A percentile compares a stretch with the other conserved stretches of the same genome.
phyloP scores from a whole-genome alignment of 2,797 vertebrate species.

The Hydrolagus colliei region DNA sequence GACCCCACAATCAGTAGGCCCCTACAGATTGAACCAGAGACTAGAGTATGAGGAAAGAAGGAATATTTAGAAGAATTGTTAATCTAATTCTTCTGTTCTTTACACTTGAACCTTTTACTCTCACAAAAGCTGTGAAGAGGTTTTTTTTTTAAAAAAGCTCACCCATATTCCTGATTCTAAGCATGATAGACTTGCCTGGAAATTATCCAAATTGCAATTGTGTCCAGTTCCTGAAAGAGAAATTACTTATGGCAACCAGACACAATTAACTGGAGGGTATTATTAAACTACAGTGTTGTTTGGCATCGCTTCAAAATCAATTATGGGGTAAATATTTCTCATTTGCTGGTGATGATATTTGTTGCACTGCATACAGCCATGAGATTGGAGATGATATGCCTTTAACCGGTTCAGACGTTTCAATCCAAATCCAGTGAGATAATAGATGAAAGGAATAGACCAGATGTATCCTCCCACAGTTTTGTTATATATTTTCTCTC shows the following conservation, averaged over 20 bases:
- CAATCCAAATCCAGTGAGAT: neutral
- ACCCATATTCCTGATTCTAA: neutral
- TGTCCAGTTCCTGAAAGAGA: neutral
- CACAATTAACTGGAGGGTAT: neutral
- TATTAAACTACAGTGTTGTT: neutral
- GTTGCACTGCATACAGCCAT: too few relatives aligned
- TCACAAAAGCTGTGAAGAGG: neutral
- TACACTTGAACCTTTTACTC: neutral
- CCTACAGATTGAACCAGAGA: neutral
- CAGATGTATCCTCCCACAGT: neutral
- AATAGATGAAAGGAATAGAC: neutral
- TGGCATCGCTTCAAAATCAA: neutral
- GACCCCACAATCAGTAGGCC: too few relatives aligned
- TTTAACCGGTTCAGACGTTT: neutral
- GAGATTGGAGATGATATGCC: neutral
- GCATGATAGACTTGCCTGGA: neutral
- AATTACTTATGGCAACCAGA: neutral
- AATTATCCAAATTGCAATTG: neutral
- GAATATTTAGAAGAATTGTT: neutral
- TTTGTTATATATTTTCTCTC: neutral
- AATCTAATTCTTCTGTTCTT: neutral
- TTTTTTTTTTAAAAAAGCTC: neutral
- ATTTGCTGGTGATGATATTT: neutral
- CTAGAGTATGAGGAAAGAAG: neutral
- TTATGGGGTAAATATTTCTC: neutral